Base-by-base conservation (phyloP, 2,113 vertebrate genomes). In the Abramis brama region DNA sequence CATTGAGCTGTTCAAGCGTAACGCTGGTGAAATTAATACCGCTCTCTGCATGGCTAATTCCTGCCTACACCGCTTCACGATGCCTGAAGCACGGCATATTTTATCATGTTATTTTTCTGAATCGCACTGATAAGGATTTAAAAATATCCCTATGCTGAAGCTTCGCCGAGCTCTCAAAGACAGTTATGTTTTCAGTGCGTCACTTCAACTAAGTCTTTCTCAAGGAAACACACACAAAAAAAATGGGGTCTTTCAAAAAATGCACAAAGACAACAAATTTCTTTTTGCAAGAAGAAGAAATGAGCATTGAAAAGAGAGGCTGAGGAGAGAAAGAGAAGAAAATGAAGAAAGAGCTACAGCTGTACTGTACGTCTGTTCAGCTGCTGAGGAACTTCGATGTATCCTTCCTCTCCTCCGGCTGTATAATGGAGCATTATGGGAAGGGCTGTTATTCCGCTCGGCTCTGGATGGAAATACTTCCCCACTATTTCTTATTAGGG, bases 321-420 rank as follows among this genome's bases (percentile, higher is more conserved):
- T 57, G 55, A 21, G 19, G 19, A 21, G 68, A 62, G 36, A 23
- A 71, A 71, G 33, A 39, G 68, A 71, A 76, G 78, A 80, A 30
- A 73, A 64, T 1, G 80, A 47, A 50, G 25, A 89, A 80, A 87
- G 66, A 85, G 79, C 79, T 83, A 75, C 89, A 90, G 89, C 89
- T 90, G 89, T 88, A 90, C 79, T 55, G 83, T 89, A 64, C 55
- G 21, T 84, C 71, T 79, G 62, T 52, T 89, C 86, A 84, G 84
- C 88, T 80, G 86, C 45, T 19, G 79, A 80, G 82, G 82, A 82
- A 77, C 86, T 73, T 79, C 73, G 43, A 66, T 36, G 57, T 83
- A 80, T 80, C 76, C 83, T 82, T 84, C 83, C 79, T 75, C 39
- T 83, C 74, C 86, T 76, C 36, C 47, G 3, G 76, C 83, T 85